Evolutionary conservation across 2,113 vertebrate species (phyloP).

Genomic region (Hydropotes inermis): DNA sequence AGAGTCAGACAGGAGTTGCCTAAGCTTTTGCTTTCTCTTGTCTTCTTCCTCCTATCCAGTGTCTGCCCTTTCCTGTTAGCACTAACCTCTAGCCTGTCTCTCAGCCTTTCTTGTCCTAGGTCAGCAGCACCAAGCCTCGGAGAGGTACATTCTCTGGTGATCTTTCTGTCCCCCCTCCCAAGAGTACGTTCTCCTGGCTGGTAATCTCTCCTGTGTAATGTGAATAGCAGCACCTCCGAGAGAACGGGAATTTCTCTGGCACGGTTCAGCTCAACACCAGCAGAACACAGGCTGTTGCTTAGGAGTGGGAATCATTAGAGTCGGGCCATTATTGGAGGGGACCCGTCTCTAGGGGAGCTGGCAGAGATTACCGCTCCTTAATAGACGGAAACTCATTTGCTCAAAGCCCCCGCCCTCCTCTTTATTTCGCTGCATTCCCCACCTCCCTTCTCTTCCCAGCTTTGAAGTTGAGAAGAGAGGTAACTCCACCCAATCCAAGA

Average conservation of each 20-base stretch:
- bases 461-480: slow-evolving; percentile 59
- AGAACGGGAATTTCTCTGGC: slow-evolving; percentile 66
- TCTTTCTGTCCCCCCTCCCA: neutral
- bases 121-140: neutral
- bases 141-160: neutral
- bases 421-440: slow-evolving; percentile 46
- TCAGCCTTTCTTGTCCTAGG: neutral
- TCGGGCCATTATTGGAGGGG: slow-evolving; percentile 63
- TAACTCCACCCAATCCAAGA: slow-evolving; percentile 41
- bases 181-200: slow-evolving; percentile 38
- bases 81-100: neutral
- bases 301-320: slow-evolving; percentile 61
- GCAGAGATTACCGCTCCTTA: slow-evolving; percentile 65
- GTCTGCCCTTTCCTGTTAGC: neutral
- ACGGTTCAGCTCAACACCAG: slow-evolving; percentile 58
- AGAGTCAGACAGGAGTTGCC: neutral
- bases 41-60: neutral
- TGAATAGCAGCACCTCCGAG: slow-evolving; percentile 42
- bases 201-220: slow-evolving; percentile 43
- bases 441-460: slow-evolving; percentile 32
- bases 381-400: slow-evolving; percentile 68
- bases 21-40: neutral
- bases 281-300: slow-evolving; percentile 64
- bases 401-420: slow-evolving; percentile 58
- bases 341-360: slow-evolving; percentile 57